phyloP scores from a whole-genome alignment of 2,113 vertebrate species.

The Gallinago undulata region DNA sequence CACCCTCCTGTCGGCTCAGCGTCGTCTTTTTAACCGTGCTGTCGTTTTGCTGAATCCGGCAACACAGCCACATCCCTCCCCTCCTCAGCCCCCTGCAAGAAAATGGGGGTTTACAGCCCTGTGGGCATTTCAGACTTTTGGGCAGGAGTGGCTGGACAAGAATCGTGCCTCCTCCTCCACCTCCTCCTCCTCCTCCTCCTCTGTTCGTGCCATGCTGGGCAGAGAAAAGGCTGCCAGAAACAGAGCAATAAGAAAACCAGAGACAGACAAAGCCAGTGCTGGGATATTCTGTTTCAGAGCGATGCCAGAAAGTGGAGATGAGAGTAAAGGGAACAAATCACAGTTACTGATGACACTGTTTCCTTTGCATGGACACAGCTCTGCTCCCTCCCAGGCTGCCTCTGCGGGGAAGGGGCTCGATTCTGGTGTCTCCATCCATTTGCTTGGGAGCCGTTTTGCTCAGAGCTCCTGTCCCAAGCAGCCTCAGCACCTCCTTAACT shows the following conservation, averaged over 20 bases:
- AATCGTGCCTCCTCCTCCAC: neutral
- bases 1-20: neutral
- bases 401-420: neutral
- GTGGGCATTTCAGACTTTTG: neutral
- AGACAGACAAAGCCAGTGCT: neutral
- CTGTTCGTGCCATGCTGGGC: neutral
- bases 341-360: fast-evolving
- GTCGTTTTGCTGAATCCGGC: neutral
- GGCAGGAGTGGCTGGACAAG: neutral
- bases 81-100: neutral
- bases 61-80: neutral
- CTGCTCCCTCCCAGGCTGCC: neutral
- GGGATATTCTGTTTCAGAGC: neutral
- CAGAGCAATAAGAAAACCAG: neutral
- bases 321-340: neutral
- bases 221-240: neutral
- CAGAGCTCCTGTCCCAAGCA: neutral
- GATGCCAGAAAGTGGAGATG: neutral
- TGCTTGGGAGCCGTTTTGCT: neutral
- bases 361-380: neutral
- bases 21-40: neutral
- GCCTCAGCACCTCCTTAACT: neutral
- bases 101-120: neutral
- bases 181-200: neutral
- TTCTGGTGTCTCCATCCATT: neutral